These are phyloP conservation scores for Vanessa tameamea DNA, from an alignment of 1,140 invertebrate species.

Conservation along the genomic window DNA sequence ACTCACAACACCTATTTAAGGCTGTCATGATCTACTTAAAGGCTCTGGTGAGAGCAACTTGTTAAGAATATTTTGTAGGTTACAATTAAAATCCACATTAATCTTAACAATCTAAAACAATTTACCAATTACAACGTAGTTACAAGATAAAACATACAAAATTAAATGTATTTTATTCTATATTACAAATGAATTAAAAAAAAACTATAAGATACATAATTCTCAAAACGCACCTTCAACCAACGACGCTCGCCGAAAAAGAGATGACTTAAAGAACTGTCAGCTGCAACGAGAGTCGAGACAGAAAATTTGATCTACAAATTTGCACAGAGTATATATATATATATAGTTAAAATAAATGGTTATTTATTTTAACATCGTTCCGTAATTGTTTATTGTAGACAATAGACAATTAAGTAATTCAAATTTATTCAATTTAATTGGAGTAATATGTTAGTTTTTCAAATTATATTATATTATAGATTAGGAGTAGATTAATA, in stretches of 20 bases:
- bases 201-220: not conserved
- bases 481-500: no score
- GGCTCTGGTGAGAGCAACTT: slow-evolving; percentile 36
- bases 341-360: no score
- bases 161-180: not conserved
- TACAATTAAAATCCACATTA: slow-evolving; percentile 43
- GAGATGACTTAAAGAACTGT: slow-evolving; percentile 38
- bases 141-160: not conserved
- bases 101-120: slow-evolving; percentile 37
- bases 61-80: not conserved
- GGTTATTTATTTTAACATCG: no score
- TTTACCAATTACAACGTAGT: not conserved
- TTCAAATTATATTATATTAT: no score
- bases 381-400: no score
- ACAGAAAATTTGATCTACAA: not conserved
- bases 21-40: slow-evolving; percentile 63
- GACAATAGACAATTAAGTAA: no score
- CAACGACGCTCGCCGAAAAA: slow-evolving; percentile 61
- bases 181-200: not conserved
- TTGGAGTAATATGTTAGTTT: no score
- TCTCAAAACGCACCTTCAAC: slow-evolving; percentile 44
- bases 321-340: not conserved
- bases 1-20: slow-evolving; percentile 48
- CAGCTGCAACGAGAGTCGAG: slow-evolving; percentile 20
- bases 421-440: no score